Evolutionary conservation across 1,140 invertebrate species (phyloP).

Genomic region (Scaptomyza hsui): DNA sequence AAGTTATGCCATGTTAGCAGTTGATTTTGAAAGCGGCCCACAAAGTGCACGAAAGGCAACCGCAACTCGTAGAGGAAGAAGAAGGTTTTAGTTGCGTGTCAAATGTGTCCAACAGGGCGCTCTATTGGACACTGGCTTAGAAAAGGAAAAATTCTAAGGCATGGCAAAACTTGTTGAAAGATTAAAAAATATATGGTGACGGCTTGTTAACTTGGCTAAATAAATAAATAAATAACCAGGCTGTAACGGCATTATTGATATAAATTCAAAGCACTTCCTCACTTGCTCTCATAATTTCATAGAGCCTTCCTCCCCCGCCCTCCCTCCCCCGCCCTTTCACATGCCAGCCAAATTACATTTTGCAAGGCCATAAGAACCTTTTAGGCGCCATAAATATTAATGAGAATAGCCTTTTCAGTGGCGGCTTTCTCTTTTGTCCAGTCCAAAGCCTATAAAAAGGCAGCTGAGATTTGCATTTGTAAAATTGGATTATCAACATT

Average conservation of each 20-base stretch:
- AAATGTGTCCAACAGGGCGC: conserved; percentile 47
- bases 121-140: not conserved
- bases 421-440: conserved; percentile 30
- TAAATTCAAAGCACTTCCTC: conserved; percentile 66
- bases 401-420: conserved; percentile 32
- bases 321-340: no score
- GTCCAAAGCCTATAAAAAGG: conserved; percentile 2
- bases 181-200: conserved; percentile 56
- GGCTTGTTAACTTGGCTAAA: conserved; percentile 34
- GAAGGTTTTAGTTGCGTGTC: conserved; percentile 64
- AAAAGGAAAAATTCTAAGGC: conserved; percentile 26
- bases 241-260: conserved; percentile 74
- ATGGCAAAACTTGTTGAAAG: conserved; percentile 52
- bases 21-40: conserved; percentile 65
- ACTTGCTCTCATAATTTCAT: conserved; percentile 33
- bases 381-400: conserved; percentile 72
- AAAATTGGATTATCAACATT: conserved; percentile 71
- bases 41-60: conserved; percentile 20
- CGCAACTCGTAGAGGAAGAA: not conserved
- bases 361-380: conserved; percentile 44
- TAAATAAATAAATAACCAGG: conserved; percentile 37
- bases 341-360: conserved; percentile 49
- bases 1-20: conserved; percentile 82
- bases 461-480: conserved; percentile 76
- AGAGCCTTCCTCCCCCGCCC: conserved; percentile 10